A percentile compares a stretch with the other conserved stretches of the same genome.
phyloP scores from a whole-genome alignment of 2,113 vertebrate species.

The Pantherophis guttatus region DNA sequence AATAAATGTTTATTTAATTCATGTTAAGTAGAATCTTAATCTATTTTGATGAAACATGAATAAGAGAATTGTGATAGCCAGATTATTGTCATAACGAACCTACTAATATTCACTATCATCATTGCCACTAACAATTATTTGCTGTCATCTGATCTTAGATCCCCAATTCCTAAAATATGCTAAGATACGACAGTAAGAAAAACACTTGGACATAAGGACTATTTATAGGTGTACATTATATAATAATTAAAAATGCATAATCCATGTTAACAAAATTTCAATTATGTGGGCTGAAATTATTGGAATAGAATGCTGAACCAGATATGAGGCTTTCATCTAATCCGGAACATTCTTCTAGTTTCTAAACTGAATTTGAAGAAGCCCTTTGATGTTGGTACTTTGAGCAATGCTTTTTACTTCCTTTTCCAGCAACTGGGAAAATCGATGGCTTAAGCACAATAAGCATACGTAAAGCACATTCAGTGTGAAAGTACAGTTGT shows the following conservation, averaged over 20 bases:
- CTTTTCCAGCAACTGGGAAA: not conserved
- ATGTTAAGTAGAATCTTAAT: not conserved
- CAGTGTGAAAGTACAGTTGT: not conserved
- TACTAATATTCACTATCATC: not conserved
- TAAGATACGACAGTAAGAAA: not conserved
- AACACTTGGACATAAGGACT: not conserved
- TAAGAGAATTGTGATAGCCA: not conserved
- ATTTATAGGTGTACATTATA: not conserved
- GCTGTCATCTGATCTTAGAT: not conserved
- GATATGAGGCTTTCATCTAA: not conserved
- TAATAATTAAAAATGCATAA: not conserved
- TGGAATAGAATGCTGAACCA: not conserved
- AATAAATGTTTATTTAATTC: not conserved
- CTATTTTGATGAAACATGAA: not conserved
- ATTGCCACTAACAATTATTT: not conserved
- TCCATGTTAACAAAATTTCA: not conserved
- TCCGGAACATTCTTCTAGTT: not conserved
- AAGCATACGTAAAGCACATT: not conserved
- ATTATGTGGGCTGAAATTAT: not conserved
- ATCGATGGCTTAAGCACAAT: accelerated
- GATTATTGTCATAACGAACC: not conserved
- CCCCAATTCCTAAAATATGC: not conserved
- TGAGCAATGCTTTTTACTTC: not conserved
- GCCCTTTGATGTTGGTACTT: not conserved
- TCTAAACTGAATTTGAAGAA: not conserved